These are phyloP conservation scores for Galaxias olidus DNA, from an alignment of 2,797 vertebrate species.

Conservation along the genomic window DNA sequence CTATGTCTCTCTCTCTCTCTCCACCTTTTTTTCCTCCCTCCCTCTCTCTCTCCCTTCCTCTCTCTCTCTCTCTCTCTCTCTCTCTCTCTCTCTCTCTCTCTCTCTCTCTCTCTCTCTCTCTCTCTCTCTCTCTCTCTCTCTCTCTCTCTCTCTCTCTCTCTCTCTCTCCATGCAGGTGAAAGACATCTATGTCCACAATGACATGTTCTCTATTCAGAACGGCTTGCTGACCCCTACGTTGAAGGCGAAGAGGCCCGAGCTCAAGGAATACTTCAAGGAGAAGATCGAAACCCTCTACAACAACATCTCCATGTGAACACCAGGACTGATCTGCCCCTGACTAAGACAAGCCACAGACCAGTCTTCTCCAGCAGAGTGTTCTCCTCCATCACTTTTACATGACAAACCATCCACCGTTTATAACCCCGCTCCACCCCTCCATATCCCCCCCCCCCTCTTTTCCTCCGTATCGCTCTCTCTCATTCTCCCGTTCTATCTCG, in stretches of 20 bases:
- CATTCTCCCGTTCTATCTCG: too few species aligned
- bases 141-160: neutral
- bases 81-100: neutral
- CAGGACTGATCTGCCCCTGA: neutral
- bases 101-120: neutral
- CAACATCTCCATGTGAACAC: conserved; percentile 84
- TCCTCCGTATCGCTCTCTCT: conserved; percentile 20
- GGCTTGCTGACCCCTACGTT: conserved; percentile 94
- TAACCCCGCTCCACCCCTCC: neutral
- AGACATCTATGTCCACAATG: conserved; percentile 90
- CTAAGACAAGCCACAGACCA: conserved; percentile 5
- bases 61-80: neutral
- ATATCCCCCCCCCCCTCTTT: neutral
- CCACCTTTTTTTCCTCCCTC: too few species aligned
- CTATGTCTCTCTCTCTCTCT: neutral
- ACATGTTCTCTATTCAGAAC: conserved; percentile 94
- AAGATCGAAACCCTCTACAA: conserved; percentile 93
- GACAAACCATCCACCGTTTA: conserved; percentile 21
- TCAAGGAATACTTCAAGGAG: conserved; percentile 92
- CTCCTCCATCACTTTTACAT: conserved; percentile 21
- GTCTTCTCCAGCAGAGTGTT: conserved; percentile 30
- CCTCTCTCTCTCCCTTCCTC: neutral
- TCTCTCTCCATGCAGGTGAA: conserved; percentile 80
- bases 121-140: neutral
- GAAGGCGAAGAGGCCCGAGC: conserved; percentile 93